Conservation (phyloP, 53 echinoderm and acorn worm genomes). For the Actinopyga echinites region DNA sequence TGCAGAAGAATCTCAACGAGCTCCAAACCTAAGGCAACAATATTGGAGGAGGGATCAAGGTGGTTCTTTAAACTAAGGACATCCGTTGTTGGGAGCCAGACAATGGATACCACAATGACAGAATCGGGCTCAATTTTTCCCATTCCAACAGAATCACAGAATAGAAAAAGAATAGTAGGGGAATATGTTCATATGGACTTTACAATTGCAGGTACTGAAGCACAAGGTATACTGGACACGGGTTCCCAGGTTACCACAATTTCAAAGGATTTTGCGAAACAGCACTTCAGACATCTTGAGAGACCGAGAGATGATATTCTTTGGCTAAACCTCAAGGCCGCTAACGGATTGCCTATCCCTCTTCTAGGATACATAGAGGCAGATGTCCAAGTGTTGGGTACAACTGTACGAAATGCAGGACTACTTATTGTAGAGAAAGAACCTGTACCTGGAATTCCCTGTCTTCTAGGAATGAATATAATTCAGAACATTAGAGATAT, state of each 20-base stretch:
- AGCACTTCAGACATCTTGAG: background rate
- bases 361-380: background rate
- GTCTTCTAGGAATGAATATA: constrained; percentile 42
- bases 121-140: background rate
- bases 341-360: constrained; percentile 26
- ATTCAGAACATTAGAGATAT: background rate
- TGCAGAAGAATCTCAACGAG: too few species aligned
- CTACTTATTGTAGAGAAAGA: background rate
- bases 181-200: background rate
- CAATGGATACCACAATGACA: background rate
- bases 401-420: background rate
- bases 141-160: background rate
- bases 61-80: constrained; percentile 17
- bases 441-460: background rate
- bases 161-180: background rate
- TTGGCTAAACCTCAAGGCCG: constrained; percentile 31
- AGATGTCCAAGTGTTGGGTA: background rate
- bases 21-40: too few species aligned
- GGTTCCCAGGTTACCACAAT: constrained; percentile 38
- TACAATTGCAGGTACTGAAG: background rate
- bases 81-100: constrained; percentile 22
- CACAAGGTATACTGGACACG: constrained; percentile 19
- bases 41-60: too few species aligned
- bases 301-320: background rate
- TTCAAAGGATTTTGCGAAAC: background rate